Evolutionary conservation across 2,797 vertebrate species (phyloP).

Genomic region (Trichosurus vulpecula): DNA sequence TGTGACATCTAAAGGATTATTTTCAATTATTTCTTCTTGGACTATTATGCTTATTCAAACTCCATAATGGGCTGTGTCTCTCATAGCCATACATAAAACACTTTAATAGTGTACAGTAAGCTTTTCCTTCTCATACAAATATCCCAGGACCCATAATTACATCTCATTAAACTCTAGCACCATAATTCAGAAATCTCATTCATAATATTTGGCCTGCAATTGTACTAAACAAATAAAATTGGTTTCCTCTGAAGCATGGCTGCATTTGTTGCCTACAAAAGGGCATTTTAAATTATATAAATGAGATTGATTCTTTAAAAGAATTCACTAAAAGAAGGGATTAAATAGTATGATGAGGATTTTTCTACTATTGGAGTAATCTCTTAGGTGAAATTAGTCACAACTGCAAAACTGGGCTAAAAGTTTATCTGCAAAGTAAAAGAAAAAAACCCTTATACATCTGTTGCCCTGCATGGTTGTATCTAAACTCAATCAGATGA

Average conservation of each 20-base stretch:
- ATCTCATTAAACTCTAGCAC: conserved; percentile 82
- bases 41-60: conserved; percentile 85
- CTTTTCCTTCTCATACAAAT: conserved; percentile 77
- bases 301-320: conserved; percentile 12
- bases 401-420: neutral
- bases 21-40: conserved; percentile 84
- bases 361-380: conserved; percentile 14
- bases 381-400: conserved; percentile 3
- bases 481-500: conserved; percentile 15
- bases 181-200: conserved; percentile 80
- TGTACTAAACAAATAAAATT: conserved; percentile 71
- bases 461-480: neutral
- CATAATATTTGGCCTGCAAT: conserved; percentile 78
- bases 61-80: conserved; percentile 82
- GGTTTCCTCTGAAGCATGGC: conserved; percentile 75
- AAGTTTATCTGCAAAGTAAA: conserved; percentile 27
- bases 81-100: conserved; percentile 83
- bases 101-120: conserved; percentile 81
- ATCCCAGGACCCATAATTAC: conserved; percentile 82
- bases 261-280: conserved; percentile 69
- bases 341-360: conserved; percentile 58
- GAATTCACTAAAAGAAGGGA: conserved; percentile 57
- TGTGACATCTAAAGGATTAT: conserved; percentile 85
- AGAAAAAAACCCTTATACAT: neutral
- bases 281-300: conserved; percentile 66